phyloP scores from a whole-genome alignment of 2,113 vertebrate species.

The Strix aluco region DNA sequence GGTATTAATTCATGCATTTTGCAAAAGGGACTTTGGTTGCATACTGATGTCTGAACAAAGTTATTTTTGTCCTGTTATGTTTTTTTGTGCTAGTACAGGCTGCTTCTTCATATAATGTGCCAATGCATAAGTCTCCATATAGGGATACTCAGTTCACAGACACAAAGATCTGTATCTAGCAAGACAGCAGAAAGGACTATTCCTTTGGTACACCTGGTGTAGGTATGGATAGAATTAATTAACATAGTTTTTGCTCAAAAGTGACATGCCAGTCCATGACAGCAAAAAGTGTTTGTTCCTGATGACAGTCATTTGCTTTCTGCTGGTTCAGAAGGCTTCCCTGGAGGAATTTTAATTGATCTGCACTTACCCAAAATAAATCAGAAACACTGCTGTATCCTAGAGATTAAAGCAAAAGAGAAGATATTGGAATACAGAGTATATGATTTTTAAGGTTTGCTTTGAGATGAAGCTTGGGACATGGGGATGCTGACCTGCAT shows the following conservation, averaged over 20 bases:
- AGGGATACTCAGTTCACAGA: neutral
- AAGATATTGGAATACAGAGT: conserved; percentile 49
- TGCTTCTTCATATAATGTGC: neutral
- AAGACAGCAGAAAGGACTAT: conserved; percentile 14
- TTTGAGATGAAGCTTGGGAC: conserved; percentile 42
- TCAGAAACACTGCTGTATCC: conserved; percentile 64
- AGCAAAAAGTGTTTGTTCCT: conserved; percentile 68
- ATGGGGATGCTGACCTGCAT: conserved; percentile 26
- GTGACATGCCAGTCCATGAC: conserved; percentile 29
- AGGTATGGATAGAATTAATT: conserved; percentile 67
- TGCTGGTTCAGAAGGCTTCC: conserved; percentile 70
- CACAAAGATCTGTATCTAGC: conserved; percentile 6
- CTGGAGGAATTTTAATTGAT: conserved; percentile 73
- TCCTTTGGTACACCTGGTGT: conserved; percentile 58
- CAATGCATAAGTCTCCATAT: neutral
- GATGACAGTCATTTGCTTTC: conserved; percentile 68
- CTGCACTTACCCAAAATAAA: conserved; percentile 71
- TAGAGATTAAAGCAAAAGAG: conserved; percentile 59
- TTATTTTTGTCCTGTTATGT: conserved; percentile 47
- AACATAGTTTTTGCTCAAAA: conserved; percentile 59
- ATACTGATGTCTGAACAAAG: conserved; percentile 44
- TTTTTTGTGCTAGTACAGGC: conserved; percentile 34
- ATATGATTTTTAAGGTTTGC: conserved; percentile 37
- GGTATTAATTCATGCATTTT: conserved; percentile 5
- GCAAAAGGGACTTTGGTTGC: conserved; percentile 3